phyloP scores from a whole-genome alignment of 1,140 invertebrate genomes.

The Zaprionus gabonicus region DNA sequence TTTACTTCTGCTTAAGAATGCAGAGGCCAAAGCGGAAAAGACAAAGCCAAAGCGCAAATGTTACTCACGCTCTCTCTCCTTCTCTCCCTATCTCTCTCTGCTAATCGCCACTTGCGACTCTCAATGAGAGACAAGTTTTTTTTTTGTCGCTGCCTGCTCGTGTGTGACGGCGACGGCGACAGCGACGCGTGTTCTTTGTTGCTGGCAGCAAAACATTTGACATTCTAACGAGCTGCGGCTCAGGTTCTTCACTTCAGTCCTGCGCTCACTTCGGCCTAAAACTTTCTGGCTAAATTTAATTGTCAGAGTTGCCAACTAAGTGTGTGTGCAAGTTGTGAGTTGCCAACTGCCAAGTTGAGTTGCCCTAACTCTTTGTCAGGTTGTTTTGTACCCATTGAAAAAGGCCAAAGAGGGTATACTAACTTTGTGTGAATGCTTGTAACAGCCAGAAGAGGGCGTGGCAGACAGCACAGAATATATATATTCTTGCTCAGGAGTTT shows the following conservation, averaged over 20 bases:
- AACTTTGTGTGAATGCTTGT: no score
- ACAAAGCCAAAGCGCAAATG: slow-evolving; percentile 38
- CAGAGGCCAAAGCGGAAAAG: slow-evolving; percentile 27
- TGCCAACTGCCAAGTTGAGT: background rate
- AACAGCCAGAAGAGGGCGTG: no score
- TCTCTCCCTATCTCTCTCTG: background rate
- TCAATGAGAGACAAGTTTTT: slow-evolving; percentile 42
- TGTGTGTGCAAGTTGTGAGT: background rate
- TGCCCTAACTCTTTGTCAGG: no score
- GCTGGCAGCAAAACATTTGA: slow-evolving; percentile 54
- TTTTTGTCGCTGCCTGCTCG: slow-evolving; percentile 40
- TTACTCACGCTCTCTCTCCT: slow-evolving; percentile 26
- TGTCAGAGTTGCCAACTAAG: background rate
- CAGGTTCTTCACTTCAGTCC: background rate
- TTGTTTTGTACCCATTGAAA: no score
- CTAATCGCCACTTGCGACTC: slow-evolving; percentile 39
- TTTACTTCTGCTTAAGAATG: slow-evolving; percentile 55
- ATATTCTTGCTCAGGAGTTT: no score
- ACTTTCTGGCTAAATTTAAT: background rate
- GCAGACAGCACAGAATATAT: no score
- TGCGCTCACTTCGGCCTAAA: background rate
- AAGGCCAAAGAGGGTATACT: no score
- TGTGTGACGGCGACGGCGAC: slow-evolving; percentile 55
- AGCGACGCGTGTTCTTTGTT: slow-evolving; percentile 21
- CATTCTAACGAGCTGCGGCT: slow-evolving; percentile 56